These are phyloP conservation scores for Anguilla rostrata DNA, from an alignment of 2,113 vertebrate species.

Conservation along the genomic window DNA sequence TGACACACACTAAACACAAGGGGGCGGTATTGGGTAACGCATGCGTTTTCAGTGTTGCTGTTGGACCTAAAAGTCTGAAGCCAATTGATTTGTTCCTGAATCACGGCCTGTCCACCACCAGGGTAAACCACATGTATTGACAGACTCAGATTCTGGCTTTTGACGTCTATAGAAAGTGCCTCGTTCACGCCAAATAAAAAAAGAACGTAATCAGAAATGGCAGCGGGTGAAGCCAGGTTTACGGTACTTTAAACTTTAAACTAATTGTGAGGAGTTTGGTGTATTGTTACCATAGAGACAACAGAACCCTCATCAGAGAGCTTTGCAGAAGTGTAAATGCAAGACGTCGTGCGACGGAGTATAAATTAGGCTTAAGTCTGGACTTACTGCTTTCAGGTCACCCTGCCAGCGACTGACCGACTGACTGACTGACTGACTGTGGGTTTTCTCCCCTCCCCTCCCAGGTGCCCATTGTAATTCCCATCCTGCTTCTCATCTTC, in stretches of 20 bases:
- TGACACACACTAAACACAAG: background rate
- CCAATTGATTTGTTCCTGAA: background rate
- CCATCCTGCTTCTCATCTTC: constrained; percentile 73
- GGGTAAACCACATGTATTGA: background rate
- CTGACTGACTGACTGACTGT: background rate
- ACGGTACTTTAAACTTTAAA: no score
- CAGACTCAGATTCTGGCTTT: background rate
- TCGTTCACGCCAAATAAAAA: background rate
- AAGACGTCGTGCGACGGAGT: no score
- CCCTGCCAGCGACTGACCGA: no score
- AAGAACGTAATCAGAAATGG: no score
- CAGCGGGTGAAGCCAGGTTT: no score
- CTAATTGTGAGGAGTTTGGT: no score
- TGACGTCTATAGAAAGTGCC: background rate
- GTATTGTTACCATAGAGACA: no score
- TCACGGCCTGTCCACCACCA: background rate
- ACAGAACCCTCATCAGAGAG: no score
- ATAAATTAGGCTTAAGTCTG: no score
- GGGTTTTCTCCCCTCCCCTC: constrained; percentile 18
- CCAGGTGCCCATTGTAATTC: constrained; percentile 81
- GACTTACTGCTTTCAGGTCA: no score
- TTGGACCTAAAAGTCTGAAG: background rate
- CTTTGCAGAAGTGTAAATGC: no score
- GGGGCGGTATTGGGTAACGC: background rate
- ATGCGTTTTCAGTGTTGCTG: background rate